A percentile compares a stretch with the other conserved stretches of the same genome.
Conservation (phyloP, 2,888 invertebrate species). For the Ametastegia equiseti region DNA sequence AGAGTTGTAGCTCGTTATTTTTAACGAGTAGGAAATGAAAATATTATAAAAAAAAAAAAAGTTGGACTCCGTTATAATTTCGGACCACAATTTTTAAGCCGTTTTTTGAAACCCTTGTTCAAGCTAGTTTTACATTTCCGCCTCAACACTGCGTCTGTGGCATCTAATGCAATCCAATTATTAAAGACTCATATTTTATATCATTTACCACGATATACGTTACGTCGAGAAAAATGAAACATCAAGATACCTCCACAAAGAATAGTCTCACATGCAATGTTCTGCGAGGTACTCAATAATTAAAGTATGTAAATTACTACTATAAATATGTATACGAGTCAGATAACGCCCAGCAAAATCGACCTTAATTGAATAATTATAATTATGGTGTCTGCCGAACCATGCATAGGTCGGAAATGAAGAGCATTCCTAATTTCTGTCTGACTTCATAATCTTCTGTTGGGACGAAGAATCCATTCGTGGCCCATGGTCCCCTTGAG, state of each 20-base stretch:
- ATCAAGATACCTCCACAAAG: background rate
- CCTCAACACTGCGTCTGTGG: background rate
- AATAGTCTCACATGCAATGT: background rate
- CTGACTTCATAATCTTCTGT: too few relatives aligned
- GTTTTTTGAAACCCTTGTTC: background rate
- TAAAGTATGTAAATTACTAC: background rate
- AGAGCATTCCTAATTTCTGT: too few relatives aligned
- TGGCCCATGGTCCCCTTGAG: too few relatives aligned
- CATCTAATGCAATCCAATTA: background rate
- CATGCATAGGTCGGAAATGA: too few relatives aligned
- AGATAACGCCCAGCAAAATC: too few relatives aligned
- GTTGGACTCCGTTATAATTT: constrained; percentile 6
- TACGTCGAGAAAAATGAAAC: background rate
- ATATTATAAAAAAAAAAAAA: constrained; percentile 14
- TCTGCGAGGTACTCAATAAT: background rate
- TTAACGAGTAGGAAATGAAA: constrained; percentile 39
- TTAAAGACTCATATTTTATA: background rate
- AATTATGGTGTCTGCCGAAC: too few relatives aligned
- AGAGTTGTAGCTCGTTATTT: constrained; percentile 31
- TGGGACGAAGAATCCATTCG: too few relatives aligned
- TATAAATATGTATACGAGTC: too few relatives aligned
- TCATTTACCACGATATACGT: background rate
- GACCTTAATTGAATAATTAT: too few relatives aligned
- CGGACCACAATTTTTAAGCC: background rate
- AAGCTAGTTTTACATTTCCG: constrained; percentile 12